phyloP scores from a whole-genome alignment of 2,888 invertebrate species.

The Zelleria hepariella region DNA sequence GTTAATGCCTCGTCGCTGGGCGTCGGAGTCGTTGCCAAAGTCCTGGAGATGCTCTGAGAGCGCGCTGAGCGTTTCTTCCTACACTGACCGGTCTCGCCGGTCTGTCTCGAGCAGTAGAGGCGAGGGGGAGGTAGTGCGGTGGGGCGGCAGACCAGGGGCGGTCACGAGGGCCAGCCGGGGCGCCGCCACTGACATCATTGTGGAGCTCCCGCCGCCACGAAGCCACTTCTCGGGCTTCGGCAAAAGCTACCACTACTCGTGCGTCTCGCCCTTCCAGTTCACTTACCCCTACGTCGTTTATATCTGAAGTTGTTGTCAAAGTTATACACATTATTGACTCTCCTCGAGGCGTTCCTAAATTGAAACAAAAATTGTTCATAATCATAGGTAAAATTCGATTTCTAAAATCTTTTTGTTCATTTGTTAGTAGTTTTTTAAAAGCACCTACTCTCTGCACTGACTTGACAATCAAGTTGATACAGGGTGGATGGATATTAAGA shows the following conservation, averaged over 20 bases:
- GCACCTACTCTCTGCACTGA: no score
- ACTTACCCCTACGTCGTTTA: slow-evolving; percentile 64
- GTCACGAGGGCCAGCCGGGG: slow-evolving; percentile 23
- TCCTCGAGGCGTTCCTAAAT: no score
- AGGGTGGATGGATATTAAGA: neutral
- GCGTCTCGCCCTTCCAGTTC: slow-evolving; percentile 67
- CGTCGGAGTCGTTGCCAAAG: slow-evolving; percentile 54
- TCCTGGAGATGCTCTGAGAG: slow-evolving; percentile 65
- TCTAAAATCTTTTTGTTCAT: no score
- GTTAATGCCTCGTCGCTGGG: slow-evolving; percentile 48
- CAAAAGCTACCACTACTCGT: slow-evolving; percentile 69
- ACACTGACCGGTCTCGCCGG: slow-evolving; percentile 33
- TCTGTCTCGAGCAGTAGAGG: slow-evolving; percentile 30
- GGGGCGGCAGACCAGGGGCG: slow-evolving; percentile 22
- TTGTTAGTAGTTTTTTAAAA: no score
- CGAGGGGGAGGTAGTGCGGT: slow-evolving; percentile 28
- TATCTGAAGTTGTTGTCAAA: slow-evolving; percentile 38
- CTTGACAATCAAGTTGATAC: no score
- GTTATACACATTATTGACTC: no score
- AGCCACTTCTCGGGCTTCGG: slow-evolving; percentile 67
- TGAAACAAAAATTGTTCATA: no score
- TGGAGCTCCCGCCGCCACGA: slow-evolving; percentile 62
- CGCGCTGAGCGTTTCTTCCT: slow-evolving; percentile 39
- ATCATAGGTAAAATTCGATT: no score
- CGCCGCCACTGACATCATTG: slow-evolving; percentile 57